Conservation (phyloP, 2,888 invertebrate genomes). For the Bombylius major region DNA sequence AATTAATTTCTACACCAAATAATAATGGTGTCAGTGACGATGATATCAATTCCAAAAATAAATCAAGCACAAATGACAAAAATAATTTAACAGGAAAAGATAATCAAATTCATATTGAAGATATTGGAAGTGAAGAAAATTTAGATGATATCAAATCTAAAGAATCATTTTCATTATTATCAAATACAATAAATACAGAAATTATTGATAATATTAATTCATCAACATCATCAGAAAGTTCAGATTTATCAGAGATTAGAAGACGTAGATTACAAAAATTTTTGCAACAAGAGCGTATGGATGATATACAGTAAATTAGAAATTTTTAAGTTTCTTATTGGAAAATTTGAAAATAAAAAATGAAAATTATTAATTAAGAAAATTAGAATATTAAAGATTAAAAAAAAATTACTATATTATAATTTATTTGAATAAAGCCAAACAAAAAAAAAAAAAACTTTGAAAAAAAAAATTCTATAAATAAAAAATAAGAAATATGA, state of each 20-base stretch:
- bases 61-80: neutral
- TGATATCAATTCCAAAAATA: neutral
- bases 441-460: no score
- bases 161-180: no score
- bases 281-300: conserved; percentile 12
- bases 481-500: no score
- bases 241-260: conserved; percentile 55
- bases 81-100: neutral
- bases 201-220: conserved; percentile 10
- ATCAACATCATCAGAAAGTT: conserved; percentile 17
- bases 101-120: conserved; percentile 30
- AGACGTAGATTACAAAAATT: conserved; percentile 68
- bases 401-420: no score
- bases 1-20: neutral
- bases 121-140: conserved; percentile 32
- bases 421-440: no score
- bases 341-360: no score
- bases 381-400: no score
- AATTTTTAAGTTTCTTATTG: no score
- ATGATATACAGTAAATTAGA: no score
- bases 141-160: conserved; percentile 5
- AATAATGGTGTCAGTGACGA: neutral
- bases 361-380: no score
- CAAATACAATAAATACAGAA: conserved; percentile 11
- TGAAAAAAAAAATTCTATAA: no score